Evolutionary conservation across 1,140 invertebrate genomes (phyloP), one percentile per base, ranked within the genome.

Genomic region (Leptonema lineaticorne): DNA sequence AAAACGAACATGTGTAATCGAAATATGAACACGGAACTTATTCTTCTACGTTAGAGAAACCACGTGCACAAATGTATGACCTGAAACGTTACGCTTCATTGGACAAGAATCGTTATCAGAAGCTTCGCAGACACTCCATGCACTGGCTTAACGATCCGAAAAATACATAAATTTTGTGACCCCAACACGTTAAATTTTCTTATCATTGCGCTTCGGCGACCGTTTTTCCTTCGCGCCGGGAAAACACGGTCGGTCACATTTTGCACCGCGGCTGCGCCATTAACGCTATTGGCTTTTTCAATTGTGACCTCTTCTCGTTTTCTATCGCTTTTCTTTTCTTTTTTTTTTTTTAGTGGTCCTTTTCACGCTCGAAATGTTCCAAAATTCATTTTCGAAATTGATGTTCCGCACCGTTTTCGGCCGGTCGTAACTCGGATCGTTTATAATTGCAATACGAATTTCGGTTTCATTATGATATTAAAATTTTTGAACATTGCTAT

Each of bases 91-190:
- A 50, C 62, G 62, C 41, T 64, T 50, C 62, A 64, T 64, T 64
- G 62, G 62, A 33, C 62, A 64, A 64, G 45, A 53, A 53, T 64
- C 62, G 62, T 64, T 64, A 64, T 64, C 62, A 29, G 41, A 50
- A 46, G 30, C 62, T 64, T 26, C 62, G 41, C 62, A 64, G 62
- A 64, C 62, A 53, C 46, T 48, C 41, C 62, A 50, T 64, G 62
- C 62, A 64, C 62, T 22, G 45, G 62, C 45, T 64, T 64, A 64
- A 64, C 62, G 62, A 64, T 33, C 62, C 41, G 62, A 64, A 64
- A 64, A 64, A 64, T 64, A 62, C 62, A 64, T 64, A 64, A 64
- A 64, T 64, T 64, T 45, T 26, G 33, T 9, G 26, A 37, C 45
- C 33, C n/a, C 33, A 64, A 45, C 62, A 45, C 33, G 62, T 30